Evolutionary conservation across 2,113 vertebrate genomes (phyloP).

Genomic region (Galbula dea): DNA sequence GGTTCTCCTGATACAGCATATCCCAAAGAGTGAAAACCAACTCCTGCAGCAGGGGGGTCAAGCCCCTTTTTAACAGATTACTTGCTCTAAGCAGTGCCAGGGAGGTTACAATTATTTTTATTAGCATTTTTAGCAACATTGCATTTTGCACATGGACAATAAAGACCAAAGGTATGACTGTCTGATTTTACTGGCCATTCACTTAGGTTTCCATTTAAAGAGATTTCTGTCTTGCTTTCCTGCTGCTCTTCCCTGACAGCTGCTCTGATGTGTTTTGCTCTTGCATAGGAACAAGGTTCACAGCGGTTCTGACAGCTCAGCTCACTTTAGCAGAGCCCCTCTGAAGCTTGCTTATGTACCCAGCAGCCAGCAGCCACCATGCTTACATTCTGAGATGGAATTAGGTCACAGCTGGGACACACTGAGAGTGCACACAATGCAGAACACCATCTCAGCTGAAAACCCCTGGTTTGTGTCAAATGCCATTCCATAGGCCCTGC

Average conservation of each 20-base stretch:
- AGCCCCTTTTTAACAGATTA: neutral
- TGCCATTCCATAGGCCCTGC: neutral
- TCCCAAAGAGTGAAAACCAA: neutral
- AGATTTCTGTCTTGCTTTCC: neutral
- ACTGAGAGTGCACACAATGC: neutral
- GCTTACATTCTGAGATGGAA: constrained; percentile 35
- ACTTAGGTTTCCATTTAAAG: neutral
- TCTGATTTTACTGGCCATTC: neutral
- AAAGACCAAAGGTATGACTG: neutral
- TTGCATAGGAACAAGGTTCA: neutral
- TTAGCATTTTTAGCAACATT: neutral
- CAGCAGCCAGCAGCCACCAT: neutral
- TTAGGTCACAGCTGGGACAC: constrained; percentile 58
- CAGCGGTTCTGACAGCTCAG: neutral
- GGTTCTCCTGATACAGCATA: neutral
- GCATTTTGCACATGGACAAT: neutral
- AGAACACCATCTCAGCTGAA: neutral
- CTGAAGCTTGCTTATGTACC: neutral
- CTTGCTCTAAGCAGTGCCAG: neutral
- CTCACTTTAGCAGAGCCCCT: neutral
- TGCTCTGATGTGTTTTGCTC: constrained; percentile 14
- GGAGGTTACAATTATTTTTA: neutral
- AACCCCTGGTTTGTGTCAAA: neutral
- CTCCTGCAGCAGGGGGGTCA: fast-evolving
- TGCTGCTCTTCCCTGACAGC: neutral